Base-by-base conservation (phyloP, 2,113 vertebrate genomes). In the Pungitius pungitius region DNA sequence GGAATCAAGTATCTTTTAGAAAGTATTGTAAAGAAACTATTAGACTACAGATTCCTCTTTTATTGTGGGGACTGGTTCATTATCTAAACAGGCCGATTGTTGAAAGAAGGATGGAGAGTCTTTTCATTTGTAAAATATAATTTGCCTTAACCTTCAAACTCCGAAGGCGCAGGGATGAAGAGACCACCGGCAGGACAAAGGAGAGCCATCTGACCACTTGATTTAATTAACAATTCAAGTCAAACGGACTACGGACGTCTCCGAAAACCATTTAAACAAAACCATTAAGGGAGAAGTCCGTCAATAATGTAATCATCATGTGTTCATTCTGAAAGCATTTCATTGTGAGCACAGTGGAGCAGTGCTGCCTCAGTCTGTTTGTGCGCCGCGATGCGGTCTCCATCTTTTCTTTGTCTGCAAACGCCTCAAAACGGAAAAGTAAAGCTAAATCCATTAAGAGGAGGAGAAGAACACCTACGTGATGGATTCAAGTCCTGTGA, bases 221-320 rank as follows among this genome's bases (percentile, higher is more conserved):
- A 60, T 49, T 73, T 60, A 22, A 59, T n/a, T 26, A 52, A 43
- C 2, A n/a, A 35, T 35, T 79, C 30, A 63, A 49, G 58, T 22
- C 58, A 39, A 57, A 26, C 8, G 20, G 27, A 67, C 35, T 72
- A 61, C 12, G 5, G 45, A 20, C 20, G 10, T 42, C 67, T 51
- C 2, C 2, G 45, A 73, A 52, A 59, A 27, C 1, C 61, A 43
- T 2, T 54, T 6, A 37, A 54, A 54, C 43, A 15, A 39, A 73
- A 54, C n/a, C 35, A 52, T 78, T 42, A 24, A 59, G 40, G 42
- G 12, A 65, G 68, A 11, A 55, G n/a, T 55, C 68, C 0, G 30
- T 37, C 45, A 17, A 58, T 58, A 24, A 35, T 57, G 12, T 51
- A 63, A 73, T 79, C 47, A 49, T 10, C 15, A 15, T 73, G 45